phyloP scores from a whole-genome alignment of 2,113 vertebrate species.

The Sceloporus tristichus region DNA sequence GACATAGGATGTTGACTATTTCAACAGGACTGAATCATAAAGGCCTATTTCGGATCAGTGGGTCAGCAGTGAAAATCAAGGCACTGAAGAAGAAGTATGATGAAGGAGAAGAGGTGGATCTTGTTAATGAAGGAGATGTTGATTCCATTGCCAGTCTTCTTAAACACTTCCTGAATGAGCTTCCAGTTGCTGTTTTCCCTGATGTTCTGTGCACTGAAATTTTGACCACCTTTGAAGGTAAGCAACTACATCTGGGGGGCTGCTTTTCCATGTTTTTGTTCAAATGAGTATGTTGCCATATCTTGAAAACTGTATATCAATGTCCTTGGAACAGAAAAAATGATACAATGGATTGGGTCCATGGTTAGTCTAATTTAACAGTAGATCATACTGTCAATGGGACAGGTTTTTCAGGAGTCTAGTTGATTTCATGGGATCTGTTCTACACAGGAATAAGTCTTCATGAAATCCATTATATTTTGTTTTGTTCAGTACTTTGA shows the following conservation, averaged over 20 bases:
- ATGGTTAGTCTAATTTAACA: background rate
- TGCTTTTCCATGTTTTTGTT: background rate
- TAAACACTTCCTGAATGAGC: constrained; percentile 85
- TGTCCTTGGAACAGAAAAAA: background rate
- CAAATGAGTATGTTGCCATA: background rate
- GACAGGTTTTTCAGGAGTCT: background rate
- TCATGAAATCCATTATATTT: background rate
- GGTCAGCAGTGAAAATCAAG: constrained; percentile 76
- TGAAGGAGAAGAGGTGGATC: constrained; percentile 75
- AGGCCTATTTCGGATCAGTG: constrained; percentile 81
- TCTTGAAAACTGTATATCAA: background rate
- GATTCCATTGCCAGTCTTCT: constrained; percentile 83
- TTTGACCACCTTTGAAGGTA: constrained; percentile 78
- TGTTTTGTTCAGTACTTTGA: background rate
- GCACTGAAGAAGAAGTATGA: constrained; percentile 80
- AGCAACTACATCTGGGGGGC: background rate
- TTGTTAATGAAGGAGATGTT: constrained; percentile 78
- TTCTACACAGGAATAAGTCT: background rate
- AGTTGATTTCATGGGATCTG: background rate
- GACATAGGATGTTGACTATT: constrained; percentile 2
- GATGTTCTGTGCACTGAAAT: constrained; percentile 69
- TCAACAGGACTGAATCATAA: constrained; percentile 77
- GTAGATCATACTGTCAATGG: background rate
- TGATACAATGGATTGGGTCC: background rate
- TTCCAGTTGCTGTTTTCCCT: constrained; percentile 82